Conservation (phyloP, 2,888 invertebrate genomes). For the Rhagium mordax region DNA sequence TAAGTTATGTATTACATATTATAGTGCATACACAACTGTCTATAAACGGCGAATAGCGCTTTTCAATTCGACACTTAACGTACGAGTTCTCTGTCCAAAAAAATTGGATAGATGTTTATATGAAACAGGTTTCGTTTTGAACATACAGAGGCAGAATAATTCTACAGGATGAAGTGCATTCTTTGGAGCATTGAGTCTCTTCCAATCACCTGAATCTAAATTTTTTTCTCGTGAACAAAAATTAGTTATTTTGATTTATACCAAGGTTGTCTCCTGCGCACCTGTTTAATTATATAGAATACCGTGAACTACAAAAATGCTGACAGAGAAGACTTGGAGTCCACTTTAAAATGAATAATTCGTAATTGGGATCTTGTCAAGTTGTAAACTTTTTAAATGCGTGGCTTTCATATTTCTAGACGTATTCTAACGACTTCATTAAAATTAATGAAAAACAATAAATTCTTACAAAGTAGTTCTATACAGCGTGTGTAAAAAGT, state of each 20-base stretch:
- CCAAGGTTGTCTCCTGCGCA: background rate
- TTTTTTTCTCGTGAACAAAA: background rate
- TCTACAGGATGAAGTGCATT: too few species aligned
- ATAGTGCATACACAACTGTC: conserved; percentile 15
- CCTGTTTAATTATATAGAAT: background rate
- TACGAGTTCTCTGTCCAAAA: background rate
- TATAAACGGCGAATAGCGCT: background rate
- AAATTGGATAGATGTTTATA: background rate
- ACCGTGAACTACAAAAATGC: background rate
- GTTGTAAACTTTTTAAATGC: background rate
- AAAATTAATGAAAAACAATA: background rate
- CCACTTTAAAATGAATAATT: conserved; percentile 19
- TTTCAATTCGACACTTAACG: background rate
- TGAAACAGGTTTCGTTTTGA: too few species aligned
- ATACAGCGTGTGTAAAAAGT: too few species aligned
- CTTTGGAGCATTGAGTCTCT: too few species aligned
- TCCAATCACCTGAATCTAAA: background rate
- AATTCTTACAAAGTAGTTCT: too few species aligned
- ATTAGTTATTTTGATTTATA: background rate
- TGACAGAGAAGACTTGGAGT: conserved; percentile 1
- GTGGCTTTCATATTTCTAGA: conserved; percentile 16
- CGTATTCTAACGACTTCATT: conserved; percentile 11
- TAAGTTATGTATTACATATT: conserved; percentile 17
- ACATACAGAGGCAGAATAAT: too few species aligned
- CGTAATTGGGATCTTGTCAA: conserved; percentile 25